phyloP scores from a whole-genome alignment of 2,888 invertebrate genomes.

The Branchellion lobata region DNA sequence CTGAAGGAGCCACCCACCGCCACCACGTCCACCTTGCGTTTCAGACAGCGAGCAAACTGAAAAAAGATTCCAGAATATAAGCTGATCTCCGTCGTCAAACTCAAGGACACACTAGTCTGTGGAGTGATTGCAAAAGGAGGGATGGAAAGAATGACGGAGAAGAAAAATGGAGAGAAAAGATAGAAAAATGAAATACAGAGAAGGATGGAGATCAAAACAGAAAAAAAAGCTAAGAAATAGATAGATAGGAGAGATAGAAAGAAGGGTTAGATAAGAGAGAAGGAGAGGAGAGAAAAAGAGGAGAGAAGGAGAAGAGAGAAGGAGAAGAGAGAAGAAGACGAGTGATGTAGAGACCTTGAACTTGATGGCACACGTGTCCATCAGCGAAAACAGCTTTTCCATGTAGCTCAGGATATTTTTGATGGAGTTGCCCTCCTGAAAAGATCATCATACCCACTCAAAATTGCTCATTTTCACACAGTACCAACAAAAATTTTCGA shows the following conservation, averaged over 20 bases:
- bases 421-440: constrained; percentile 60
- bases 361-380: constrained; percentile 70
- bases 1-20: constrained; percentile 90
- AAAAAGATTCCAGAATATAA: constrained; percentile 72
- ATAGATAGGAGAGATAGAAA: no score
- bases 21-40: constrained; percentile 70
- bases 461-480: not conserved
- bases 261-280: no score
- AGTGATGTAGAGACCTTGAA: constrained; percentile 47
- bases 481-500: not conserved
- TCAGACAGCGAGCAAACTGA: constrained; percentile 67
- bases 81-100: constrained; percentile 68
- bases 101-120: constrained; percentile 68
- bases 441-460: not conserved
- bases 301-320: no score
- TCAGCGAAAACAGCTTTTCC: constrained; percentile 72
- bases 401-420: constrained; percentile 75
- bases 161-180: not conserved
- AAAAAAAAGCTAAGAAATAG: not conserved
- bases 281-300: no score
- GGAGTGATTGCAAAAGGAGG: constrained; percentile 57
- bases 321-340: no score
- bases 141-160: not conserved
- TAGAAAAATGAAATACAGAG: no score
- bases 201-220: not conserved